Evolutionary conservation across 2,113 vertebrate species (phyloP).

Genomic region (Phoxinus phoxinus): DNA sequence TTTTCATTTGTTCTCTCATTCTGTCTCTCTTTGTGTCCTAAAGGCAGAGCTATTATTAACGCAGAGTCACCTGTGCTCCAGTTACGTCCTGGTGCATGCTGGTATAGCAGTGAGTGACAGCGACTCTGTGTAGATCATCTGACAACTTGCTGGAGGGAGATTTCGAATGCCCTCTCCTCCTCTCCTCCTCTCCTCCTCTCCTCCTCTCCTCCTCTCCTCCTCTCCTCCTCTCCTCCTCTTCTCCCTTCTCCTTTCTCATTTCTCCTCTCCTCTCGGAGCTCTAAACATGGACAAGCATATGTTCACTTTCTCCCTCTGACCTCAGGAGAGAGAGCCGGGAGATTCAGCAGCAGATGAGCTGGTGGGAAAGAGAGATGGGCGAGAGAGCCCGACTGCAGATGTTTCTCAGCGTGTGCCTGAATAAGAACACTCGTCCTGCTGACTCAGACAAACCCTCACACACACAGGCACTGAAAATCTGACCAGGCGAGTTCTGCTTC

Average conservation of each 20-base stretch:
- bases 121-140: slow-evolving; percentile 9
- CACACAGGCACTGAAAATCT: slow-evolving; percentile 21
- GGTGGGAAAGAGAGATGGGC: slow-evolving; percentile 16
- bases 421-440: slow-evolving; percentile 60
- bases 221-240: not conserved
- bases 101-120: slow-evolving; percentile 33
- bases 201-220: not conserved
- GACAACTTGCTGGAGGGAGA: slow-evolving; percentile 38
- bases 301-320: slow-evolving; percentile 45
- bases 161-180: not conserved
- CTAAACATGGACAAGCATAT: slow-evolving; percentile 44
- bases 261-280: not conserved
- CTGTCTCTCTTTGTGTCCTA: slow-evolving; percentile 33
- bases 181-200: not conserved
- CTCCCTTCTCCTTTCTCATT: not conserved
- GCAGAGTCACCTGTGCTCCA: slow-evolving; percentile 26
- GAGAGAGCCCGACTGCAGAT: slow-evolving; percentile 64
- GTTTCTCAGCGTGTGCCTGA: slow-evolving; percentile 67
- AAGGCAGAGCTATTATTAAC: slow-evolving; percentile 43
- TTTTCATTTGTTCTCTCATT: not conserved
- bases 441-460: slow-evolving; percentile 56
- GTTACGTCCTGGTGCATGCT: slow-evolving; percentile 36
- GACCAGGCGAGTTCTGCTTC: slow-evolving; percentile 9
- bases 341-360: not conserved
- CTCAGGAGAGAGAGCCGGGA: slow-evolving; percentile 18